These are phyloP conservation scores for Hyppa rectilinea DNA, from an alignment of 2,888 invertebrate species.

Conservation along the genomic window DNA sequence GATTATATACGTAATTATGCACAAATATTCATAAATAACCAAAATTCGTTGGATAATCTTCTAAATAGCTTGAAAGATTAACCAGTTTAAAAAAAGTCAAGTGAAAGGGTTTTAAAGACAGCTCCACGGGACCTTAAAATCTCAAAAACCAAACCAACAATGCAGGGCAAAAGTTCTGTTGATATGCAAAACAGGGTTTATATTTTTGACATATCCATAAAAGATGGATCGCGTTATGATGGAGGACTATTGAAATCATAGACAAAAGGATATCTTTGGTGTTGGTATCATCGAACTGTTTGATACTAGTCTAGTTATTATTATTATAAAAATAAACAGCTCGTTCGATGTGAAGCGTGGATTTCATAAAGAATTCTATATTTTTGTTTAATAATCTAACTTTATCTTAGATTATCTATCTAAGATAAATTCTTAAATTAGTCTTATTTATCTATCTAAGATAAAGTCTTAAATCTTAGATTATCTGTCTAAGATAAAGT, in stretches of 20 bases:
- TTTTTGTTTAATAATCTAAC: background rate
- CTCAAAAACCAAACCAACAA: conserved; percentile 65
- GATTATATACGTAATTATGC: too few relatives aligned
- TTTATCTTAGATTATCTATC: background rate
- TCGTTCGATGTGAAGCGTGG: background rate
- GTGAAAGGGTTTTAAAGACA: background rate
- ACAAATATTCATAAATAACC: background rate
- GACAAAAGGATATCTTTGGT: conserved; percentile 61
- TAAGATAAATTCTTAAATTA: too few relatives aligned
- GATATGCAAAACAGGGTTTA: conserved; percentile 87
- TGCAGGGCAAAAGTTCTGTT: conserved; percentile 73
- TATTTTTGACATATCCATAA: conserved; percentile 86
- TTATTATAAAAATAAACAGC: conserved; percentile 28
- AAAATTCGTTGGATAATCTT: background rate
- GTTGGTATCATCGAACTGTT: conserved; percentile 56
- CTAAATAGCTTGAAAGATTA: background rate
- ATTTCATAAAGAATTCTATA: background rate
- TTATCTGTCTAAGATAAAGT: too few relatives aligned
- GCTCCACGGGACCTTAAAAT: conserved; percentile 34
- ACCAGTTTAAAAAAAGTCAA: background rate
- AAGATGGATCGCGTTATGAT: conserved; percentile 85
- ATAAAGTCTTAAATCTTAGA: too few relatives aligned
- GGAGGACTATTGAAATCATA: conserved; percentile 73
- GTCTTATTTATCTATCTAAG: too few relatives aligned
- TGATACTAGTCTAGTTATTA: conserved; percentile 45